Base-by-base conservation (phyloP, 2,888 invertebrate genomes). In the Erannis defoliaria region DNA sequence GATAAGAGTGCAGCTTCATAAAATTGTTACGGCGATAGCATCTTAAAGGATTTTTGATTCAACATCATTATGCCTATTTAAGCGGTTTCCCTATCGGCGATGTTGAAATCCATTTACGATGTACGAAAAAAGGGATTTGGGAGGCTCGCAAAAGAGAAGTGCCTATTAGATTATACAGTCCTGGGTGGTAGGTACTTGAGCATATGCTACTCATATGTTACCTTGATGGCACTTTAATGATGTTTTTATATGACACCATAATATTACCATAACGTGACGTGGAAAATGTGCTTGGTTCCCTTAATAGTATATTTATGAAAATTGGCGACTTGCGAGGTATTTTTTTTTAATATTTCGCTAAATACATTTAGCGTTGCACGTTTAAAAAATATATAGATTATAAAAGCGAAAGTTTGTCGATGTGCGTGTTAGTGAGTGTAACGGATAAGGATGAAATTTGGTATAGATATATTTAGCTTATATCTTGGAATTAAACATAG, bases 91-190 rank as follows among this genome's bases (percentile, higher is more conserved):
- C 73, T 76, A 76, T 73, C 79, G 78, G 76, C 78, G 77, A 81
- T 77, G 79, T 79, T 70, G 73, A 75, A 79, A 82, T 78, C 72
- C 73, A 71, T 85, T 86, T 86, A 85, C 83, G 86, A 82, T 77
- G 79, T 80, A 81, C 74, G 81, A 84, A 85, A 84, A 86, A 80
- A 75, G 75, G 78, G 78, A 81, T 82, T 81, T 77, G 65, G 73
- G 73, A 71, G 70, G 68, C 72, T 77, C 75, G 75, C 76, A 77
- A 75, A 78, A 72, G 76, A 77, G 77, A 82, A 80, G 75, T 73
- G 69, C 71, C 80, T 74, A 80, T 80, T 77, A 78, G 75, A 79
- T 80, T 79, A 78, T 80, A 77, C 75, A 77, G 78, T 74, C 74
- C 70, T 62, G 68, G 33, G 10, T 62, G 68, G 33, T 33, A 33